These are phyloP conservation scores for Saguinus midas DNA, from an alignment of 2,113 vertebrate genomes.

Conservation along the genomic window DNA sequence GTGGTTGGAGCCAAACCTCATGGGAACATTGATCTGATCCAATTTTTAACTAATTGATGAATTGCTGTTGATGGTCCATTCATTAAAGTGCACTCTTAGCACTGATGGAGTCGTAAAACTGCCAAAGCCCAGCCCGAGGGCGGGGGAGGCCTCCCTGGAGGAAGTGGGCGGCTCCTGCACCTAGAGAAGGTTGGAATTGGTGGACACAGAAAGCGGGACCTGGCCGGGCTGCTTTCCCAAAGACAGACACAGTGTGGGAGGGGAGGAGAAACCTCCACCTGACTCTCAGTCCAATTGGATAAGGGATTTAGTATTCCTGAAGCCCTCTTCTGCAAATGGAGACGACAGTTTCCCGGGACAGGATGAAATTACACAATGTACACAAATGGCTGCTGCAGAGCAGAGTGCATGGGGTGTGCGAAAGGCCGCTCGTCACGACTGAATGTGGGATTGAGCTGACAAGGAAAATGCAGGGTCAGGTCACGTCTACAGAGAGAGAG, in stretches of 20 bases:
- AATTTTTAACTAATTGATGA: conserved; percentile 62
- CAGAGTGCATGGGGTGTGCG: accelerated
- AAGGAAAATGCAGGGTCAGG: neutral
- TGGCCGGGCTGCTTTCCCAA: neutral
- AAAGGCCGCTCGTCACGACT: neutral
- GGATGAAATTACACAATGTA: accelerated
- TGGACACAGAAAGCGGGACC: too few species aligned
- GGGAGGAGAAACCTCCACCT: neutral
- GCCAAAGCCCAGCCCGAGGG: neutral
- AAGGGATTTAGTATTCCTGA: neutral
- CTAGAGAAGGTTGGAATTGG: too few species aligned
- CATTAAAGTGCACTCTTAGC: conserved; percentile 36
- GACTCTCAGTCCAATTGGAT: neutral
- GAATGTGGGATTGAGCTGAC: neutral
- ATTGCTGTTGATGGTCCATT: conserved; percentile 69
- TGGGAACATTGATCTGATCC: conserved; percentile 15
- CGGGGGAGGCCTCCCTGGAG: neutral
- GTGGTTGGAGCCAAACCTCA: neutral
- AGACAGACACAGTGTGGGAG: neutral
- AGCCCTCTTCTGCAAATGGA: too few species aligned
- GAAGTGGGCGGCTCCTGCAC: accelerated
- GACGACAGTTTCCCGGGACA: accelerated
- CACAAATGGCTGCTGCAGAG: accelerated
- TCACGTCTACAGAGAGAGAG: accelerated
- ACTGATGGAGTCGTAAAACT: conserved; percentile 34